A percentile compares a stretch with the other conserved stretches of the same genome.
Conservation (phyloP, 2,797 vertebrate genomes). For the Eutrigla gurnardus region DNA sequence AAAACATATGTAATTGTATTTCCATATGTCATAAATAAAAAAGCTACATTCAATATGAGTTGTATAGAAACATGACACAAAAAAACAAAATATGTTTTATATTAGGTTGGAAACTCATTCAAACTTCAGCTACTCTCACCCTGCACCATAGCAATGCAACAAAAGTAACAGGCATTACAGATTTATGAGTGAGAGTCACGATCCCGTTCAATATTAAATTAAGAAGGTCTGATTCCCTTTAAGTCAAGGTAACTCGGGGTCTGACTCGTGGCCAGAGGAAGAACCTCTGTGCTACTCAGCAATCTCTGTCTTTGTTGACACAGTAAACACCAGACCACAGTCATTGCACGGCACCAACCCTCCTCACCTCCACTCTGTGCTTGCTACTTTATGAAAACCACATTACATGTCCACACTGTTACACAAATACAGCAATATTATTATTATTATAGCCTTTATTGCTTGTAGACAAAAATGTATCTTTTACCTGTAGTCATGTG, state of each 20-base stretch:
- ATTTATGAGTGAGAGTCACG: not conserved
- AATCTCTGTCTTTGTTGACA: slow-evolving; percentile 51
- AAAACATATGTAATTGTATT: not conserved
- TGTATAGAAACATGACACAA: not conserved
- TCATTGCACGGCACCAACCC: not conserved
- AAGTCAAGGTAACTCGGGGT: slow-evolving; percentile 17
- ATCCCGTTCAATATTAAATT: slow-evolving; percentile 26
- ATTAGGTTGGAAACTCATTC: not conserved
- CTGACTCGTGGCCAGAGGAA: slow-evolving; percentile 6
- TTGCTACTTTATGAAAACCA: slow-evolving; percentile 36
- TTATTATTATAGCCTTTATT: slow-evolving; percentile 36
- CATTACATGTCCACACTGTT: slow-evolving; percentile 11
- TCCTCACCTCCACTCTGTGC: slow-evolving; percentile 22
- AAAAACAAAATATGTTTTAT: not conserved
- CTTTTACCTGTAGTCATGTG: slow-evolving; percentile 88
- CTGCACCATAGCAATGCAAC: not conserved
- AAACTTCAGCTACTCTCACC: not conserved
- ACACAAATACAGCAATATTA: slow-evolving; percentile 1
- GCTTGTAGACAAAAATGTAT: not conserved
- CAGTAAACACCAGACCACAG: slow-evolving; percentile 45
- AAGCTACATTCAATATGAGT: not conserved
- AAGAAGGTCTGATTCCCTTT: slow-evolving; percentile 21
- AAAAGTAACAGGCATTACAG: slow-evolving; percentile 7
- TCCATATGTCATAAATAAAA: not conserved
- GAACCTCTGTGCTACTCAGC: slow-evolving; percentile 42